Base-by-base conservation (phyloP, 2,888 invertebrate genomes). In the Pristionchus fissidentatus region DNA sequence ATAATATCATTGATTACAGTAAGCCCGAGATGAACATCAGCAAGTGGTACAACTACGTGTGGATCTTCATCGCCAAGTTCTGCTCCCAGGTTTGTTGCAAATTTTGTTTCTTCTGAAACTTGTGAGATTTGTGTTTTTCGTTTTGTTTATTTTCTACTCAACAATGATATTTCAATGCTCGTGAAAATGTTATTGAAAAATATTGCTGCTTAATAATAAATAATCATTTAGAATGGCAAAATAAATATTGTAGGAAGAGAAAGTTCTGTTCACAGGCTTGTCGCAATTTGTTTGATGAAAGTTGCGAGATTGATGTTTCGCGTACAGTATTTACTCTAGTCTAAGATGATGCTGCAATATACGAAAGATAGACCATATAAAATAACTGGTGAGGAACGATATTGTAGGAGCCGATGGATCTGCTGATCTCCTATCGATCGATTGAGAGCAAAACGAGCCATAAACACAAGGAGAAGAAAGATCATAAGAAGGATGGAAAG, bases 61-160 rank as follows among this genome's bases (percentile, higher is more conserved):
- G 91, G 91, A 91, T 91, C 77, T 91, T 91, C 85, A 83, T 90
- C 73, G 89, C 89, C 46, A 88, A 88, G 73, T 90, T 90, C 85
- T 85, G 89, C 26, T 86, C 86, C 8, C 85, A 87, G 26, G 90
- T 82, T 10, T 10, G 55, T 35, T 19, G 78, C 35, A 57, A 13
- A 19, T n/a, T 85, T 84, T 4, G 87, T 55, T 55, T 55, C 15
- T 19, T 57, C 57, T 57, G 26, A 26, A n/a, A 57, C 5, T 22
- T 10, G 57, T 49, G 55, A 83, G 46, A 86, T 87, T 75, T 46
- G 84, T 32, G 82, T 8, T 73, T 38, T 84, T 26, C 84, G 82
- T 15, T 66, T 79, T 29, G 35, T 55, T 5, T 13, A 0, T n/a
- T n/a, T n/a, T n/a, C n/a, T n/a, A n/a, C n/a, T n/a, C n/a, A n/a